phyloP scores from a whole-genome alignment of 1,140 invertebrate species.

The Brachionus plicatilis region DNA sequence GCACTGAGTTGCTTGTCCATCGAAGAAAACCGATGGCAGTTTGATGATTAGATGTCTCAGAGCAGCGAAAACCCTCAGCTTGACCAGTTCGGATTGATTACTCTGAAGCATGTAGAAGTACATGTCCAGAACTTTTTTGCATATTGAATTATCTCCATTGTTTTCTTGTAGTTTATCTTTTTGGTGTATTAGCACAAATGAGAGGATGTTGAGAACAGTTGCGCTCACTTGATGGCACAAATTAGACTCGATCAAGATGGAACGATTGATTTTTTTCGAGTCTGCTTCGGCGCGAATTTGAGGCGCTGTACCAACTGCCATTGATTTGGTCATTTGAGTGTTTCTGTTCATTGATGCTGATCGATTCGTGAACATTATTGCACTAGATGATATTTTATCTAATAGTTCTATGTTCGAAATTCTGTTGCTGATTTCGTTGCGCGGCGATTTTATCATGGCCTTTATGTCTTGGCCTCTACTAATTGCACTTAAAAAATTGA shows the following conservation, averaged over 20 bases:
- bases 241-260: slow-evolving; percentile 67
- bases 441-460: slow-evolving; percentile 2
- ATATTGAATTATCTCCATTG: slow-evolving; percentile 69
- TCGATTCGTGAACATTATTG: not conserved
- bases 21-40: slow-evolving; percentile 68
- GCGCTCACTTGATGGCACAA: slow-evolving; percentile 82
- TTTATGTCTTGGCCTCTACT: slow-evolving; percentile 32
- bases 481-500: not conserved
- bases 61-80: slow-evolving; percentile 82
- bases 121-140: slow-evolving; percentile 71
- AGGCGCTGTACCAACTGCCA: not conserved
- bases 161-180: slow-evolving; percentile 62
- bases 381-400: not conserved
- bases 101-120: slow-evolving; percentile 79
- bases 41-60: slow-evolving; percentile 83
- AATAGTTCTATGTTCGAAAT: not conserved
- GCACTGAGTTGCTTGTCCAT: slow-evolving; percentile 7
- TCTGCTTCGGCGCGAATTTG: not conserved
- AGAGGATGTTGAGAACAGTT: slow-evolving; percentile 74
- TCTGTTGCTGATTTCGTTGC: not conserved
- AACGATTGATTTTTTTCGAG: not conserved
- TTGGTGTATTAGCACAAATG: slow-evolving; percentile 75
- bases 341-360: not conserved
- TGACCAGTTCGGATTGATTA: slow-evolving; percentile 79
- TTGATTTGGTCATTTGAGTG: not conserved